Evolutionary conservation across 2,888 invertebrate genomes (phyloP).

Genomic region (Mythimna albipuncta): DNA sequence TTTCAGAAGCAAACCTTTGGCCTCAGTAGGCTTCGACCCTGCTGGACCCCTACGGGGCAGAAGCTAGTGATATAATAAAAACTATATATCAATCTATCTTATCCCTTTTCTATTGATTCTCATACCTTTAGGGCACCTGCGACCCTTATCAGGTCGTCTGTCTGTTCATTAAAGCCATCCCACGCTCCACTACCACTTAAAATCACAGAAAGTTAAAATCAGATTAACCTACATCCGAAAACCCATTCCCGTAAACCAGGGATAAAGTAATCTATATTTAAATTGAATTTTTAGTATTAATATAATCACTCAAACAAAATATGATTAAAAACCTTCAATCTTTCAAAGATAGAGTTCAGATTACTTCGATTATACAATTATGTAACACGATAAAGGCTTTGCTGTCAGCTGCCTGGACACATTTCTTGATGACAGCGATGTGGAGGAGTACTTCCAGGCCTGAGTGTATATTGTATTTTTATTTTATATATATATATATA

Average conservation of each 20-base stretch:
- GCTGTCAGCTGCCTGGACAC: too few species aligned
- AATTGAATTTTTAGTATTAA: constrained; percentile 3
- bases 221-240: constrained; percentile 2
- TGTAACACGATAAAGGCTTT: too few species aligned
- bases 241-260: not conserved
- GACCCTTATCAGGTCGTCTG: not conserved
- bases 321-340: not conserved
- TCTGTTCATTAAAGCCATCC: not conserved
- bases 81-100: not conserved
- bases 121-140: too few species aligned
- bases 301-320: constrained; percentile 2
- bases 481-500: too few species aligned
- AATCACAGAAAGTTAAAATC: constrained; percentile 11
- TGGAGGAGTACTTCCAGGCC: too few species aligned
- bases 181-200: not conserved
- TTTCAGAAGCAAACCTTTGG: too few species aligned
- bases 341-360: not conserved
- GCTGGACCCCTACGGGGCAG: too few species aligned
- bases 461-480: too few species aligned
- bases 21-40: too few species aligned
- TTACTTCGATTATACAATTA: not conserved
- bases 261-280: not conserved
- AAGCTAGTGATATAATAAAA: too few species aligned
- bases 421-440: too few species aligned
- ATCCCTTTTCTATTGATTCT: not conserved